A percentile compares a stretch with the other conserved stretches of the same genome.
phyloP scores from a whole-genome alignment of 2,113 vertebrate species.

The Garra rufa region DNA sequence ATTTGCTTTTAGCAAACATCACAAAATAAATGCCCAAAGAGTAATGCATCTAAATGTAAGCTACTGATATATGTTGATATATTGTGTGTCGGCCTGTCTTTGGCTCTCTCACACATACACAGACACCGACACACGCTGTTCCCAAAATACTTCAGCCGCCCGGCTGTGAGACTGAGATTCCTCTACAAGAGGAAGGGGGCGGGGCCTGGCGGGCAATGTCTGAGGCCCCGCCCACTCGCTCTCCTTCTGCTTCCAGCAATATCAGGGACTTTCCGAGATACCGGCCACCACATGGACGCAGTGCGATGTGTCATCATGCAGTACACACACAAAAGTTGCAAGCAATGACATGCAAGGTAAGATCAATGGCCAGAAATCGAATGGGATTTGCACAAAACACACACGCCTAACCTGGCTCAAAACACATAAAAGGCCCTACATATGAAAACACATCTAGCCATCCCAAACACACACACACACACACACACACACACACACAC shows the following conservation, averaged over 20 bases:
- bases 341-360: slow-evolving; percentile 18
- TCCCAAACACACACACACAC: slow-evolving; percentile 7
- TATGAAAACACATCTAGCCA: slow-evolving; percentile 9
- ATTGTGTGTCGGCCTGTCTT: not conserved
- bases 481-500: not conserved
- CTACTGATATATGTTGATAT: not conserved
- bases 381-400: slow-evolving; percentile 27
- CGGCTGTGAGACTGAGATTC: slow-evolving; percentile 50
- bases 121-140: slow-evolving; percentile 47
- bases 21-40: not conserved
- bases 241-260: slow-evolving; percentile 52
- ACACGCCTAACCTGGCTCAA: slow-evolving; percentile 16
- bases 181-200: slow-evolving; percentile 52
- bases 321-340: not conserved
- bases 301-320: slow-evolving; percentile 11
- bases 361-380: slow-evolving; percentile 7
- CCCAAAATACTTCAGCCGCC: slow-evolving; percentile 59
- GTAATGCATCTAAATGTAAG: not conserved
- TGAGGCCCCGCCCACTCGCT: slow-evolving; percentile 34
- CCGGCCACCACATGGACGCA: not conserved
- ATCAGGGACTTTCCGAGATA: slow-evolving; percentile 52
- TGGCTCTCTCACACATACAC: slow-evolving; percentile 12
- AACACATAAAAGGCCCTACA: slow-evolving; percentile 15
- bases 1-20: not conserved
- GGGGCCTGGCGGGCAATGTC: slow-evolving; percentile 40